phyloP scores from a whole-genome alignment of 2,113 vertebrate genomes.

The Rhineura floridana region DNA sequence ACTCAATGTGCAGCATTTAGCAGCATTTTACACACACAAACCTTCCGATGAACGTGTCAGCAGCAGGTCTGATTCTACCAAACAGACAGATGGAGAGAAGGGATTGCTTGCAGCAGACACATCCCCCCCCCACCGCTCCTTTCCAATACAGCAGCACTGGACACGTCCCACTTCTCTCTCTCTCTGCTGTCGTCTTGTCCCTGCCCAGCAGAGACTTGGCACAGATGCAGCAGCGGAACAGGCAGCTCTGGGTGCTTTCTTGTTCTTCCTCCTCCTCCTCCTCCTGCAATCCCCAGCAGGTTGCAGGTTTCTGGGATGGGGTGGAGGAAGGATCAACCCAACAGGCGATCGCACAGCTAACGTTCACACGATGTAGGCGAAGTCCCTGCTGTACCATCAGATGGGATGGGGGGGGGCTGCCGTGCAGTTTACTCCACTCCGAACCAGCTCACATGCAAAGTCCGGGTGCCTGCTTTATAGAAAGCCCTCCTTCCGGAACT shows the following conservation, averaged over 20 bases:
- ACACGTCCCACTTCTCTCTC: conserved; percentile 1
- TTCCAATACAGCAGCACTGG: background rate
- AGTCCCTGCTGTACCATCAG: conserved; percentile 27
- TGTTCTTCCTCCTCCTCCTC: background rate
- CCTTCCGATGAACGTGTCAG: background rate
- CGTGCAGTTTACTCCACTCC: conserved; percentile 18
- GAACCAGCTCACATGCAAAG: conserved; percentile 24
- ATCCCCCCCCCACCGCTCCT: rapidly evolving
- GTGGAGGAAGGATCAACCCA: conserved; percentile 10
- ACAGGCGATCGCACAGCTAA: conserved; percentile 37
- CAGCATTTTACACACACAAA: background rate
- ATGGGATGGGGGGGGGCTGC: conserved; percentile 38
- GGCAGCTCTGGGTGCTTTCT: background rate
- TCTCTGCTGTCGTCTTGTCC: background rate
- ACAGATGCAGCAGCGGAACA: background rate
- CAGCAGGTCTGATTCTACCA: background rate
- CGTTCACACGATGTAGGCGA: conserved; percentile 32
- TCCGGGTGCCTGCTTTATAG: conserved; percentile 79
- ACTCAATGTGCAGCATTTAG: conserved; percentile 36
- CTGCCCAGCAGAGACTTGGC: conserved; percentile 31
- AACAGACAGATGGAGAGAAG: background rate
- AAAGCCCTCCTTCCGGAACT: conserved; percentile 95
- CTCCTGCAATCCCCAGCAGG: background rate
- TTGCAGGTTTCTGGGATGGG: background rate
- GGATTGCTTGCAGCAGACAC: background rate